Conservation (phyloP, 35 echinoderm and acorn worm species). For the Lytechinus variegatus region DNA sequence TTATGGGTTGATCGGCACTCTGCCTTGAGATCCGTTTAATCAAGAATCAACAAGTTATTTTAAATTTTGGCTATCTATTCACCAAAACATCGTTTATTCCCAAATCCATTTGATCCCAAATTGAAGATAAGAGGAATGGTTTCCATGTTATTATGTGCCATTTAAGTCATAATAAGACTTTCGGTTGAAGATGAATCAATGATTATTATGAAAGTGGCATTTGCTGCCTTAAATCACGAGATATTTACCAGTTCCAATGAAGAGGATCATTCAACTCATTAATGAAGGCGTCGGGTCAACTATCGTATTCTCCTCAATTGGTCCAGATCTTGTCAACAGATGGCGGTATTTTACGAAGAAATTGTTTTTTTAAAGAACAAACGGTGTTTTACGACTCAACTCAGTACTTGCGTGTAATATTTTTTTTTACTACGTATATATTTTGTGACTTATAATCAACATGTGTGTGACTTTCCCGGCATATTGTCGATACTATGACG, state of each 20-base stretch:
- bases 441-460: constrained; percentile 20
- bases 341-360: constrained; percentile 6
- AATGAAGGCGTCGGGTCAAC: not conserved
- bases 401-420: constrained; percentile 11
- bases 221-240: not conserved
- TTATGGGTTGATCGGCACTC: not conserved
- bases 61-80: not conserved
- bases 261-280: not conserved
- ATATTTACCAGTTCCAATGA: not conserved
- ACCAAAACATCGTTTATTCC: not conserved
- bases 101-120: not conserved
- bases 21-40: not conserved
- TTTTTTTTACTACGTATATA: constrained; percentile 7
- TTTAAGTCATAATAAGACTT: not conserved
- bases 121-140: not conserved
- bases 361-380: not conserved
- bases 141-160: not conserved
- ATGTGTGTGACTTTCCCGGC: constrained; percentile 16
- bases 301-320: not conserved
- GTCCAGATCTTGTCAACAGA: not conserved
- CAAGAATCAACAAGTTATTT: too few species aligned
- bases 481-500: not conserved
- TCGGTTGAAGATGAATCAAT: not conserved
- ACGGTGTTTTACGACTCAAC: not conserved
- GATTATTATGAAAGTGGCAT: not conserved